These are phyloP conservation scores for Acheta domesticus DNA, from an alignment of 2,888 invertebrate species.

Conservation along the genomic window DNA sequence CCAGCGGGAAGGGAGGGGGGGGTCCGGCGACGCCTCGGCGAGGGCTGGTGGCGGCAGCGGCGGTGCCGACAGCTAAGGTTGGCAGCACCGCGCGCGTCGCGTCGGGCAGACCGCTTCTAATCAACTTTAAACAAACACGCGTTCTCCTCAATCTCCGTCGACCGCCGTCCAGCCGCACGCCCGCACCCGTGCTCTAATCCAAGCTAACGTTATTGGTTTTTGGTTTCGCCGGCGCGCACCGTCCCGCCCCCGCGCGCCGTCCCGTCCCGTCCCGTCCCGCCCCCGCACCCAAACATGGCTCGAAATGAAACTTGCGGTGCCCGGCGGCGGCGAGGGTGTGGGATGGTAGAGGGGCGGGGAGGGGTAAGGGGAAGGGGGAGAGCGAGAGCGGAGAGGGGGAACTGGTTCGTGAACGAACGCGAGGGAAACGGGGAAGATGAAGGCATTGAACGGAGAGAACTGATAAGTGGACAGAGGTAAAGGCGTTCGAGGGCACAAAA, in stretches of 20 bases:
- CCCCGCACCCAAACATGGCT: not conserved
- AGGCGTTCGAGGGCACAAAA: too few relatives aligned
- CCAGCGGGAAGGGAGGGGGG: not conserved
- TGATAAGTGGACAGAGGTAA: too few relatives aligned
- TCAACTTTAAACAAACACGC: conserved; percentile 33
- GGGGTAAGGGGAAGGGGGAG: too few relatives aligned
- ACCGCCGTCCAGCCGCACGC: not conserved
- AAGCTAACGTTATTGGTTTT: conserved; percentile 36
- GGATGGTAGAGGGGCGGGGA: not conserved
- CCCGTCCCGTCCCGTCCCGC: not conserved
- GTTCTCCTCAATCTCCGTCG: conserved; percentile 26
- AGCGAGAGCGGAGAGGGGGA: not conserved
- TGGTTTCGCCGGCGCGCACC: conserved; percentile 24
- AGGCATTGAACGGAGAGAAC: too few relatives aligned
- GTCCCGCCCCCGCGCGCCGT: not conserved
- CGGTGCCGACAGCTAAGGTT: conserved; percentile 18
- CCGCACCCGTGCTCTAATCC: conserved; percentile 28
- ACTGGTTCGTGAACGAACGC: too few relatives aligned
- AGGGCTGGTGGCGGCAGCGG: conserved; percentile 18
- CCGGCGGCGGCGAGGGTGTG: not conserved
- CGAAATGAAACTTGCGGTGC: conserved; percentile 18
- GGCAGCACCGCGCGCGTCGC: not conserved
- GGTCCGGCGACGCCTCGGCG: not conserved
- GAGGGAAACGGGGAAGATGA: not conserved
- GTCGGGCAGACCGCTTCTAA: conserved; percentile 20